Conservation (phyloP, 2,797 vertebrate species). For the Siniperca scherzeri region DNA sequence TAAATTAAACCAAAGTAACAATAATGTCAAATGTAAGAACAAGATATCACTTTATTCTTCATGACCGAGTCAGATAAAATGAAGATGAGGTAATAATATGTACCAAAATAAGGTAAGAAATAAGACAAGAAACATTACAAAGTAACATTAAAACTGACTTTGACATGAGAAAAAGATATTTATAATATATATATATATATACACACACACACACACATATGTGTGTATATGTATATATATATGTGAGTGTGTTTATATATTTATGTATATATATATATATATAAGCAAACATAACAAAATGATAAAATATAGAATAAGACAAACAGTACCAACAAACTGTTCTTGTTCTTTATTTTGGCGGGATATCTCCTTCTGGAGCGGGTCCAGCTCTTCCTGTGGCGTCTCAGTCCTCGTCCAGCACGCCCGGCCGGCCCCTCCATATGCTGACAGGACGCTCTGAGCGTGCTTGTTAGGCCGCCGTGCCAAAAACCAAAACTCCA, state of each 20-base stretch:
- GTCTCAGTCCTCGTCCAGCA: constrained; percentile 52
- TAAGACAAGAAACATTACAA: background rate
- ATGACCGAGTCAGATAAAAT: background rate
- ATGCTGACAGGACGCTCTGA: constrained; percentile 70
- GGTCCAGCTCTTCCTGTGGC: constrained; percentile 60
- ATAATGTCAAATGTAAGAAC: background rate
- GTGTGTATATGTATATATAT: too few species aligned
- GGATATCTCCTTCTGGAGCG: constrained; percentile 55
- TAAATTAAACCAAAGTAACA: background rate
- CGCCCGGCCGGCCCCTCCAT: constrained; percentile 63
- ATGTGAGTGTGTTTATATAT: too few species aligned
- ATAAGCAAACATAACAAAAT: background rate
- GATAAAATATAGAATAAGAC: background rate
- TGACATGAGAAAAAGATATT: background rate
- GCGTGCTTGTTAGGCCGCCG: constrained; percentile 34
- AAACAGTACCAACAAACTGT: background rate
- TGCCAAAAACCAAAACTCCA: constrained; percentile 67
- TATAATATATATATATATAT: too few species aligned
- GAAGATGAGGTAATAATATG: background rate
- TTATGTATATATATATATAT: too few species aligned
- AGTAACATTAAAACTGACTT: background rate
- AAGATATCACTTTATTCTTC: background rate
- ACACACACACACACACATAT: too few species aligned
- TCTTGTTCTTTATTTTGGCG: constrained; percentile 47
- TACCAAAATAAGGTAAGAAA: background rate